Evolutionary conservation across 2,797 vertebrate genomes (phyloP), one percentile per base, ranked within the genome.

Genomic region (Hafferia zeledoni): DNA sequence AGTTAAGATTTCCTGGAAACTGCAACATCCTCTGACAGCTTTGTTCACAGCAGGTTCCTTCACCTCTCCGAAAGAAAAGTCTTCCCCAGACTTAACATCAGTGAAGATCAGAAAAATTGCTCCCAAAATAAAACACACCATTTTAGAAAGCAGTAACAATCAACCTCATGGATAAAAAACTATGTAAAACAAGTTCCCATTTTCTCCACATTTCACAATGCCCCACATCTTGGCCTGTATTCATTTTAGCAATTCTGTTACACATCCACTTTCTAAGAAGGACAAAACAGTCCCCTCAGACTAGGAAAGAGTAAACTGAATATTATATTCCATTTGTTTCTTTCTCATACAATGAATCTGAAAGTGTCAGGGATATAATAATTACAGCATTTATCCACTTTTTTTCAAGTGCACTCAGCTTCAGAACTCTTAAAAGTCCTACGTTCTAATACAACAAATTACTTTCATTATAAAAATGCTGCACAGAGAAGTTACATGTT

Each of bases 311-410:
- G 82, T 65, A n/a, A 94, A 89, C 28, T 59, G 64, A 63, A 57
- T 59, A 59, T 44, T 65, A 43, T n/a, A 49, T 67, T 84, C n/a
- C 22, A 59, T 79, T 90, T 90, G 68, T 64, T 93, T 78, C 10
- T 71, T 31, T 90, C 64, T 77, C 20, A 5, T 22, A 72, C 35
- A 74, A 75, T 47, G 56, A 55, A 69, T 43, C 64, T 14, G 33
- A 59, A 90, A 89, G 67, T 39, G 31, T 49, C 87, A 85, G 71
- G 30, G 64, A 83, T 84, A 37, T 41, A 76, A 77, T 56, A 87
- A 90, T 57, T 56, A 82, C 67, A 92, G 25, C 47, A 80, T 87
- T 95, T 87, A 90, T 82, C 67, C 83, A 79, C 8, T 82, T 87
- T 64, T 65, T 82, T 94, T 80, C 68, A 83, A 70, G 52, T 85